Conservation (phyloP, 2,113 vertebrate species). For the Macquaria ambigua region DNA sequence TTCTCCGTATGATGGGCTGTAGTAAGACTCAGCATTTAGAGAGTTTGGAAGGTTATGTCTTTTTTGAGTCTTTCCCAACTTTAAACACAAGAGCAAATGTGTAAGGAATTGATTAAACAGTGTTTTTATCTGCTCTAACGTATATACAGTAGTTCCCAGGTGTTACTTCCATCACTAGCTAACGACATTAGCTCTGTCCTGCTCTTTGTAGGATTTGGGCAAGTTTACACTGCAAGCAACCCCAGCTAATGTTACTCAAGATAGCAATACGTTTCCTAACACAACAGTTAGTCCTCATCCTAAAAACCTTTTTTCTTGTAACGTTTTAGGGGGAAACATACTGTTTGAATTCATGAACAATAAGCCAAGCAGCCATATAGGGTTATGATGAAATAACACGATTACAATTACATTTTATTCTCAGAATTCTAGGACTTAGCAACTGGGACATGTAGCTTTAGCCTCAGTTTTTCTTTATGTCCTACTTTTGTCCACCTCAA, state of each 20-base stretch:
- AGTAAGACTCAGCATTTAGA: neutral
- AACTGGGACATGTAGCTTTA: neutral
- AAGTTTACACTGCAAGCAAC: neutral
- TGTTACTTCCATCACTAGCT: too few species aligned
- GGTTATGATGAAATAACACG: neutral
- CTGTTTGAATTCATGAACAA: neutral
- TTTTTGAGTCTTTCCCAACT: too few species aligned
- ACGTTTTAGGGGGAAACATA: neutral
- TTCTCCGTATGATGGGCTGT: neutral
- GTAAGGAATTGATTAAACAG: neutral
- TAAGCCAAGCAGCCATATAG: neutral
- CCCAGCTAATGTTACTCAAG: neutral
- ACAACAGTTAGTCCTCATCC: neutral
- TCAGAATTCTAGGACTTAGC: neutral
- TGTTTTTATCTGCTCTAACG: neutral
- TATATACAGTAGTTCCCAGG: neutral
- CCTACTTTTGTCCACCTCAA: neutral
- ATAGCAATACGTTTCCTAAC: neutral
- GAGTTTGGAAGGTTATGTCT: neutral
- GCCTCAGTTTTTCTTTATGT: too few species aligned
- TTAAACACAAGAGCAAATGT: too few species aligned
- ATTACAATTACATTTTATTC: neutral
- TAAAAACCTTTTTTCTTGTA: neutral
- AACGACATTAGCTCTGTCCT: neutral
- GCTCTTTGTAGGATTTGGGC: neutral